These are phyloP conservation scores for Engraulis encrasicolus DNA, from an alignment of 2,113 vertebrate species.

Conservation along the genomic window DNA sequence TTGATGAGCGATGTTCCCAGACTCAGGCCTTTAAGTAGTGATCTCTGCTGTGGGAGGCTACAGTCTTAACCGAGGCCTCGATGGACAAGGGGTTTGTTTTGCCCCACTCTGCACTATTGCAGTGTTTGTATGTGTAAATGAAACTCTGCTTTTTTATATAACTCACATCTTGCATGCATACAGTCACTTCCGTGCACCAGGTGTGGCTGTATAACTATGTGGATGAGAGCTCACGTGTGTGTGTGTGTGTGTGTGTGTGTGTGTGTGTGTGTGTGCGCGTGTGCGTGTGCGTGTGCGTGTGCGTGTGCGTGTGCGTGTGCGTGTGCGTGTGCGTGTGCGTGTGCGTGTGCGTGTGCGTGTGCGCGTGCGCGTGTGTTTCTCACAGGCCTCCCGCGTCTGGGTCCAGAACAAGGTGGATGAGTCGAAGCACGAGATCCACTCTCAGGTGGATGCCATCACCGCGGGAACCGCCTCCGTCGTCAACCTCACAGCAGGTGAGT, in stretches of 20 bases:
- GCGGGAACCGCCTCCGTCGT: constrained; percentile 98
- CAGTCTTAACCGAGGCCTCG: background rate
- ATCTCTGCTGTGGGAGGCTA: background rate
- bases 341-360: background rate
- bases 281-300: too few species aligned
- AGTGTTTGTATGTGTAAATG: too few species aligned
- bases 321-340: background rate
- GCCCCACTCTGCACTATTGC: background rate
- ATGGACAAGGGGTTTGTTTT: background rate
- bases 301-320: too few species aligned
- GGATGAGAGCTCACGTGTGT: too few species aligned
- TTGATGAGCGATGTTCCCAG: background rate
- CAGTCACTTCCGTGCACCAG: too few species aligned
- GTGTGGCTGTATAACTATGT: too few species aligned
- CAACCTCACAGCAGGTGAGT: constrained; percentile 96
- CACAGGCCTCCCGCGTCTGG: constrained; percentile 95
- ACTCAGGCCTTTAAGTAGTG: background rate
- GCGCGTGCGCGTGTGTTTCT: background rate
- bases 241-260: too few species aligned
- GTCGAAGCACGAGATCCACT: constrained; percentile 99
- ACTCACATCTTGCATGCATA: too few species aligned
- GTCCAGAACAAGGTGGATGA: constrained; percentile 99
- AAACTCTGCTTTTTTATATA: too few species aligned
- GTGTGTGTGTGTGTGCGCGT: too few species aligned
- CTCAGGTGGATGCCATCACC: constrained; percentile 98